Evolutionary conservation across 2,797 vertebrate genomes (phyloP).

Genomic region (Lepilemur ruficaudatus): DNA sequence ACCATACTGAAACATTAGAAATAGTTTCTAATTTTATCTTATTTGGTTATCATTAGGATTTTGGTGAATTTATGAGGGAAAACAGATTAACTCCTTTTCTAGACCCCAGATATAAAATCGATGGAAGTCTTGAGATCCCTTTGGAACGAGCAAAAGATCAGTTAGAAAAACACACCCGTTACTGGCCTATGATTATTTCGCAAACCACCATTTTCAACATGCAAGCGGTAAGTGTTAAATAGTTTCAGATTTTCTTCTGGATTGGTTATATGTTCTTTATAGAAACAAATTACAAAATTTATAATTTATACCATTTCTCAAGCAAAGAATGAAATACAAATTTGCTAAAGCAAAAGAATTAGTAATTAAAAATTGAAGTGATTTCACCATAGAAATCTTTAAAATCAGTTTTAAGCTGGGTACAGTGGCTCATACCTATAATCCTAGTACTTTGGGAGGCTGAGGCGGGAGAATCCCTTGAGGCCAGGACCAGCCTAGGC

Average conservation of each 20-base stretch:
- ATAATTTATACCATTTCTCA: conserved; percentile 2
- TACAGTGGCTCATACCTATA: not conserved
- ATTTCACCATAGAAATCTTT: not conserved
- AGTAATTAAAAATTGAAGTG: not conserved
- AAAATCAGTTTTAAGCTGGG: conserved; percentile 23
- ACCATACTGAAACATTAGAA: conserved; percentile 76
- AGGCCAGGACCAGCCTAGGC: not conserved
- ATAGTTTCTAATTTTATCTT: conserved; percentile 85
- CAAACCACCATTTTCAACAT: conserved; percentile 99
- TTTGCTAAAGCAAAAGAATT: conserved; percentile 12
- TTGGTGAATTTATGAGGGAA: conserved; percentile 99
- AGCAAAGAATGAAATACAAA: not conserved
- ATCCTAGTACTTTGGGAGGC: not conserved
- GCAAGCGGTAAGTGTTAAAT: conserved; percentile 92
- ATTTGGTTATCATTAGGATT: conserved; percentile 92
- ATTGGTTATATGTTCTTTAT: not conserved
- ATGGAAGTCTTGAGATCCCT: conserved; percentile 90
- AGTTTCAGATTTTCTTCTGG: conserved; percentile 45
- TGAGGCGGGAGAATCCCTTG: not conserved
- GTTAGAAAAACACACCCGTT: conserved; percentile 97
- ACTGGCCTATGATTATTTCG: conserved; percentile 99
- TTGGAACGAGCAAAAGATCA: conserved; percentile 95
- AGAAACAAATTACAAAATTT: not conserved
- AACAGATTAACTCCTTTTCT: conserved; percentile 96
- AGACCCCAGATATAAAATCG: conserved; percentile 88